A percentile compares a stretch with the other conserved stretches of the same genome.
Evolutionary conservation across 1,140 invertebrate species (phyloP).

Genomic region (Calycopis cecrops): DNA sequence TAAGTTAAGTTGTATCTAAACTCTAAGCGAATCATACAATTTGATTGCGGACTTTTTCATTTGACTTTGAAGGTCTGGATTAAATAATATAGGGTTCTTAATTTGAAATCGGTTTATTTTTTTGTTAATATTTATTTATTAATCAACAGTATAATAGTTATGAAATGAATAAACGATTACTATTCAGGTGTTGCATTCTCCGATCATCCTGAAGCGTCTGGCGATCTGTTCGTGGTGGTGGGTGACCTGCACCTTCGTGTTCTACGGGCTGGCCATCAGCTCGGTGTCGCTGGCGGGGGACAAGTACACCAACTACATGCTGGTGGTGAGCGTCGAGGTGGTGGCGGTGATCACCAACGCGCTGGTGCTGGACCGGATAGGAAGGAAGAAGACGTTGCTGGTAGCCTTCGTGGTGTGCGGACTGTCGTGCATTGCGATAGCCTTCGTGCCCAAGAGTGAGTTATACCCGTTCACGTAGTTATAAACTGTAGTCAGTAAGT

Average conservation of each 20-base stretch:
- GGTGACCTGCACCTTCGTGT: conserved; percentile 83
- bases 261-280: conserved; percentile 88
- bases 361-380: conserved; percentile 78
- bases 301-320: conserved; percentile 82
- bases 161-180: no score
- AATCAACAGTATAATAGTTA: no score
- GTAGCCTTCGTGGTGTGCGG: conserved; percentile 78
- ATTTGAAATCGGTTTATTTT: no score
- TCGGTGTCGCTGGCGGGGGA: conserved; percentile 84
- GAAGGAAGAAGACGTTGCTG: conserved; percentile 78
- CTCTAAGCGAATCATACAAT: no score
- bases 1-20: no score
- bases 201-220: conserved; percentile 53
- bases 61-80: no score
- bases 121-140: no score
- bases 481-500: no score
- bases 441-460: conserved; percentile 63
- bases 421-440: conserved; percentile 54
- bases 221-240: conserved; percentile 81
- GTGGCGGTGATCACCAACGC: conserved; percentile 82
- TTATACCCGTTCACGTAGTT: no score
- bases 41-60: no score
- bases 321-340: conserved; percentile 82
- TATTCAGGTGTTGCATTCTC: conserved; percentile 39
- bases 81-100: no score